Percentiles rank a stretch among this genome's conserved stretches.
These are phyloP conservation scores for Rattus norvegicus DNA, from an alignment of 2,113 vertebrate species.

Conservation along the genomic window GRCr8 NC_086022.1:162253001-162253500, in stretches of 20 bases:
- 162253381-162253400: background rate
- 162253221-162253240: slow-evolving; percentile 59
- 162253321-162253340: background rate
- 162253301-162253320: slow-evolving; percentile 35
- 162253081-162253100: background rate
- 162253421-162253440: background rate
- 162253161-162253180: slow-evolving; percentile 33
- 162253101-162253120: background rate
- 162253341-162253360: background rate
- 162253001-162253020: background rate
- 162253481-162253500: background rate
- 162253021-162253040: background rate
- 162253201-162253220: slow-evolving; percentile 73
- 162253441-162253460: background rate
- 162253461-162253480: fast-evolving
- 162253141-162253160: fast-evolving
- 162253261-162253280: slow-evolving; percentile 75
- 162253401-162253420: background rate
- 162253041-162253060: background rate
- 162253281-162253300: slow-evolving; percentile 3
- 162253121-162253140: background rate
- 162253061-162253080: background rate
- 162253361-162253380: fast-evolving
- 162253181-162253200: slow-evolving; percentile 66
- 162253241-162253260: slow-evolving; percentile 48